Evolutionary conservation across 1,140 invertebrate genomes (phyloP), one percentile per base, ranked within the genome.

Genomic region (Ooceraea biroi): DNA sequence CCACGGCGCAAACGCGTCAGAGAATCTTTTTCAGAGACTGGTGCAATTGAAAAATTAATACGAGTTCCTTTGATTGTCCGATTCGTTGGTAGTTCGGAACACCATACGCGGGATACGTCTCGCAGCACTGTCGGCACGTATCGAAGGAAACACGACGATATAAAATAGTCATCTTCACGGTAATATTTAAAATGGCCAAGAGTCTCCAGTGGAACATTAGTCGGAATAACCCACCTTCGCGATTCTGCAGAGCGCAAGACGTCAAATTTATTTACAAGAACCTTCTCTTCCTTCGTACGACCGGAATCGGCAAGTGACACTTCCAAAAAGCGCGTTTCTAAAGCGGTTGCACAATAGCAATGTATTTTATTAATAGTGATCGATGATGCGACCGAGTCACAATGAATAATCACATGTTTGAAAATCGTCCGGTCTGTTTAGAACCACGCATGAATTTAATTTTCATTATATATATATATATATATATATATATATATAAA

Each of bases 141-240:
- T 84, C 46, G 84, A 76, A 85, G 63, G n/a, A 50, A 63, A 83
- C 88, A 90, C 86, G 88, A 68, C 68, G 52, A 60, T 85, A 93
- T 93, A 72, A 93, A 94, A 94, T 92, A 94, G 92, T 93, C 86
- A 93, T 90, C 25, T 55, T 4, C 14, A 12, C 27, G 72, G 90
- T 89, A 94, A 93, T 93, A 93, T 94, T 94, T 92, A 93, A 94
- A 93, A 89, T 73, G 84, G 78, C 63, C 72, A n/a, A n/a, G 78
- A 63, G 90, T 92, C 92, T 89, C 93, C 68, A 71, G 91, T 84
- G 93, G 88, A 91, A 92, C 92, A 93, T 93, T 91, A 93, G 88
- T 92, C 88, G 90, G 91, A 93, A 94, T 94, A 94, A 91, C 91
- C 88, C 84, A 92, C 63, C 85, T 85, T 60, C 63, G 30, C 71